These are phyloP conservation scores for Atta colombica DNA, from an alignment of 1,140 invertebrate genomes.

Conservation along the genomic window DNA sequence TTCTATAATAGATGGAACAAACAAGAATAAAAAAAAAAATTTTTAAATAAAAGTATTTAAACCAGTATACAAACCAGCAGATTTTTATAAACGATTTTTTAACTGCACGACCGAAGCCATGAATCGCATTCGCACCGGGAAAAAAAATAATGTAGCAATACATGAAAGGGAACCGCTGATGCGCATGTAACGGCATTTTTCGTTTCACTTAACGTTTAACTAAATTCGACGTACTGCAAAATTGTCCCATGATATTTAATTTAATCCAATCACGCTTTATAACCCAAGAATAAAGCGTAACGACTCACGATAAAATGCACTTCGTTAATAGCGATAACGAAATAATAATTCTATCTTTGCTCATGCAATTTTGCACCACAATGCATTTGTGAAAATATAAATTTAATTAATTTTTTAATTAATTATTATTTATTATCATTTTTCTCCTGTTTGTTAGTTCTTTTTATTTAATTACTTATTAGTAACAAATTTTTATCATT, in stretches of 20 bases:
- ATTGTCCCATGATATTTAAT: conserved; percentile 64
- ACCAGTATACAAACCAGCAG: conserved; percentile 18
- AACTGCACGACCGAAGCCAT: conserved; percentile 32
- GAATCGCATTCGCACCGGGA: conserved; percentile 43
- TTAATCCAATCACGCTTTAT: conserved; percentile 63
- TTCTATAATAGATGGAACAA: conserved; percentile 18
- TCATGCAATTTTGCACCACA: conserved; percentile 40
- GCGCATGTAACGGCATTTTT: conserved; percentile 62
- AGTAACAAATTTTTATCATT: background rate
- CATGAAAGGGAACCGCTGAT: conserved; percentile 51
- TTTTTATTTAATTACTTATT: conserved; percentile 1
- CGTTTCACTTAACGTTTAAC: conserved; percentile 74
- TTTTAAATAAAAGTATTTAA: conserved; percentile 16
- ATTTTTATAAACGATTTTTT: conserved; percentile 59
- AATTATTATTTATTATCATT: conserved; percentile 38
- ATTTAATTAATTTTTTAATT: conserved; percentile 42
- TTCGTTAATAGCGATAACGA: conserved; percentile 48
- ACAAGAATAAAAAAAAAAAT: conserved; percentile 9
- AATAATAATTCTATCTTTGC: conserved; percentile 59
- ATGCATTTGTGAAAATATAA: conserved; percentile 26
- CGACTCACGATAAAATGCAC: conserved; percentile 56
- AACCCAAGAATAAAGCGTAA: conserved; percentile 58
- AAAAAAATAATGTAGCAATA: conserved; percentile 50
- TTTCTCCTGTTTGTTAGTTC: conserved; percentile 9
- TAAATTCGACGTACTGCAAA: conserved; percentile 70